Evolutionary conservation across 1,140 invertebrate genomes (phyloP).

Genomic region (Orchesella cincta): DNA sequence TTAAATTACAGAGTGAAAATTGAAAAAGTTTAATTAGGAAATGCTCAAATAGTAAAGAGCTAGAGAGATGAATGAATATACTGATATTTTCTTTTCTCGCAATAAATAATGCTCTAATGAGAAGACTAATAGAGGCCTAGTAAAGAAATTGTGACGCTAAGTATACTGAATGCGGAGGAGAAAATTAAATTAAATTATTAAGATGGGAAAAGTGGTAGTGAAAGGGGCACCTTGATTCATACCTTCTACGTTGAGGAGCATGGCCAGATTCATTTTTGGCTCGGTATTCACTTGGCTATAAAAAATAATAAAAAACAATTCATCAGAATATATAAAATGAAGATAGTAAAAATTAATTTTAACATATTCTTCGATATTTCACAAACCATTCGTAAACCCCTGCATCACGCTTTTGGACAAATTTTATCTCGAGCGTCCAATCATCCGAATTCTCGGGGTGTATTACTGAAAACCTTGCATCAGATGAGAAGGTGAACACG

Average conservation of each 20-base stretch:
- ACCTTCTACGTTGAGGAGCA: constrained; percentile 77
- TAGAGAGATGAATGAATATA: neutral
- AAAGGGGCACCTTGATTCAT: constrained; percentile 54
- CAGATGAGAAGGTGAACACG: constrained; percentile 82
- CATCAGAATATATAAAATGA: too few relatives aligned
- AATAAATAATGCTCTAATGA: neutral
- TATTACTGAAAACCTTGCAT: constrained; percentile 78
- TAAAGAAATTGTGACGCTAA: too few relatives aligned
- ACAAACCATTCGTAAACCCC: constrained; percentile 75
- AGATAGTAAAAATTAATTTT: constrained; percentile 42
- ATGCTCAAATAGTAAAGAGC: neutral
- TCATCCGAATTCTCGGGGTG: constrained; percentile 84
- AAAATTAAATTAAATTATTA: neutral
- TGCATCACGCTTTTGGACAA: constrained; percentile 79
- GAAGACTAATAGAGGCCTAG: too few relatives aligned
- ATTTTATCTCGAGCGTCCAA: constrained; percentile 86
- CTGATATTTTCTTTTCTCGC: too few relatives aligned
- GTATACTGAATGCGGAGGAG: neutral
- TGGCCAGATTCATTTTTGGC: constrained; percentile 62
- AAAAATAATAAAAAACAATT: constrained; percentile 52
- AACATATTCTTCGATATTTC: constrained; percentile 50
- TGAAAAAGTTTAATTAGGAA: neutral
- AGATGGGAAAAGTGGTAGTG: neutral
- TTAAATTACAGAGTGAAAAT: neutral
- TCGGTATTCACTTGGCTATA: constrained; percentile 74